Conservation (phyloP, 2,888 invertebrate species). For the Callinectes sapidus region DNA sequence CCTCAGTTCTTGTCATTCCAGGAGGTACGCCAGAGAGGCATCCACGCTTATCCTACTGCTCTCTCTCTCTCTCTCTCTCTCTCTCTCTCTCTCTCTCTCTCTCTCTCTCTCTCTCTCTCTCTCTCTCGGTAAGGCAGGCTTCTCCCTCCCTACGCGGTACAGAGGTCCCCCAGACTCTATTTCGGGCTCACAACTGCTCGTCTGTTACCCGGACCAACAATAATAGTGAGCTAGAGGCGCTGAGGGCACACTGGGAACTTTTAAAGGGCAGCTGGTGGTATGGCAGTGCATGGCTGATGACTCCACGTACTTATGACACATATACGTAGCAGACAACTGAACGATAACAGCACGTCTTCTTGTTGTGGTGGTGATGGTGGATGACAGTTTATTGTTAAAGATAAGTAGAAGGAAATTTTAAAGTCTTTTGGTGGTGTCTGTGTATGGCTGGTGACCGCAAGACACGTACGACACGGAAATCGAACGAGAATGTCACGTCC, state of each 20-base stretch:
- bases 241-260: not conserved
- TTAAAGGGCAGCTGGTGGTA: not conserved
- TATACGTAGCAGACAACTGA: too few species aligned
- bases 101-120: conserved; percentile 24
- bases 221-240: conserved; percentile 1
- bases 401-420: too few species aligned
- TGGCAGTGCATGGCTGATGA: not conserved
- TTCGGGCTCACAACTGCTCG: conserved; percentile 20
- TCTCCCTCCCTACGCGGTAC: not conserved
- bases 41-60: not conserved
- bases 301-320: not conserved
- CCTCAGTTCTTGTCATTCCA: conserved; percentile 10
- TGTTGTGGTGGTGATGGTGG: too few species aligned
- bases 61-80: conserved; percentile 26
- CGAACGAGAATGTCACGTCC: not conserved
- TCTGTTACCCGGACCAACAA: conserved; percentile 25
- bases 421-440: not conserved
- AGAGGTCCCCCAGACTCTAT: not conserved
- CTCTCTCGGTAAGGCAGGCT: not conserved
- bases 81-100: conserved; percentile 11
- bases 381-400: too few species aligned
- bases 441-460: not conserved
- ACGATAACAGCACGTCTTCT: too few species aligned
- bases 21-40: not conserved
- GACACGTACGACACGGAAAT: not conserved